A percentile compares a stretch with the other conserved stretches of the same genome.
These are phyloP conservation scores for Oxygymnocypris stewartii DNA, from an alignment of 2,113 vertebrate genomes.

Conservation along the genomic window DNA sequence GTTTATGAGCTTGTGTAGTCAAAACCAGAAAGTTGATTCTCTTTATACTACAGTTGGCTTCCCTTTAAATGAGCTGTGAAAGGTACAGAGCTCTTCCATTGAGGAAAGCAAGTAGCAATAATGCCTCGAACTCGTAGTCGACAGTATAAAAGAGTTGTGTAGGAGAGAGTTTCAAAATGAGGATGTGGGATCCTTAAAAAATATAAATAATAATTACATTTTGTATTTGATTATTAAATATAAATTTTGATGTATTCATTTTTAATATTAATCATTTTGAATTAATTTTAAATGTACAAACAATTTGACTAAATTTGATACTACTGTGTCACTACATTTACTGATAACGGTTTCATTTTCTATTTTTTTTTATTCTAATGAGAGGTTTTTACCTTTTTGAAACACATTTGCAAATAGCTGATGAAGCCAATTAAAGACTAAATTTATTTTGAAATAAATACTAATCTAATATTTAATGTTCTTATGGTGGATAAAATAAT, in stretches of 20 bases:
- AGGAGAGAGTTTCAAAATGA: neutral
- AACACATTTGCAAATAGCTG: too few species aligned
- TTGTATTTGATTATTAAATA: too few species aligned
- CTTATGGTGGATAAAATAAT: neutral
- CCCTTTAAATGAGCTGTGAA: neutral
- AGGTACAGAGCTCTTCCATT: neutral
- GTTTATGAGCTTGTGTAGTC: neutral
- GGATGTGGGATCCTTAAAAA: neutral
- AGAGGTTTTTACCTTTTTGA: too few species aligned
- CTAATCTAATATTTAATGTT: neutral
- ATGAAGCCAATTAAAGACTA: neutral
- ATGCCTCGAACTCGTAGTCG: neutral
- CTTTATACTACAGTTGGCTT: neutral
- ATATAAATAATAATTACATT: too few species aligned
- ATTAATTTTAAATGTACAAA: too few species aligned
- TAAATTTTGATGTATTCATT: too few species aligned
- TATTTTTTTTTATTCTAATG: too few species aligned
- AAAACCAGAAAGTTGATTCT: neutral
- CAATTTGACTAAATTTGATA: too few species aligned
- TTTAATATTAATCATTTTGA: too few species aligned
- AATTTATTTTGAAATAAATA: neutral
- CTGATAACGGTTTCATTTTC: too few species aligned
- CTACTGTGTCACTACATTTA: too few species aligned
- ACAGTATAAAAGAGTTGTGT: neutral
- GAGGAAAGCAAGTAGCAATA: neutral